These are phyloP conservation scores for Mycalesis mineus DNA, from an alignment of 2,888 invertebrate species.

Conservation along the genomic window DNA sequence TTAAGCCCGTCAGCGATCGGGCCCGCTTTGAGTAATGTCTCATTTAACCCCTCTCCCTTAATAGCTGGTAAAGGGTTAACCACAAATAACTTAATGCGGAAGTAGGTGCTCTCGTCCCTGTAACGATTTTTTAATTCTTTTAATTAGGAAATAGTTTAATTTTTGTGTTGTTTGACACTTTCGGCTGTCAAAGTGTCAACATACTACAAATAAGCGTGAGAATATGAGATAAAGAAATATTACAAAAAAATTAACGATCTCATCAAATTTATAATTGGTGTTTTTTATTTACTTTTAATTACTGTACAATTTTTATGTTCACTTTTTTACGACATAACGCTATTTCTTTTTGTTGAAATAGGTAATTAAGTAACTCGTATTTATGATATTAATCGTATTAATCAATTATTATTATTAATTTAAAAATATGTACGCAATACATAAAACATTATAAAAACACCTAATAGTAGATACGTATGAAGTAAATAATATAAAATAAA, in stretches of 20 bases:
- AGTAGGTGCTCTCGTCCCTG: constrained; percentile 57
- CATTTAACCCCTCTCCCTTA: constrained; percentile 75
- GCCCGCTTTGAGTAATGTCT: constrained; percentile 73
- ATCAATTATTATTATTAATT: too few relatives aligned
- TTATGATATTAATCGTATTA: too few relatives aligned
- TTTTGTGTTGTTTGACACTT: constrained; percentile 54
- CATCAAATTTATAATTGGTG: background rate
- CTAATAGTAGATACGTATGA: too few relatives aligned
- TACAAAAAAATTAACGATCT: constrained; percentile 8
- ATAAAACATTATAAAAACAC: too few relatives aligned
- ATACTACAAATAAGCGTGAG: constrained; percentile 66
- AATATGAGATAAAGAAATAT: constrained; percentile 30
- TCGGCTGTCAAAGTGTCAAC: constrained; percentile 49
- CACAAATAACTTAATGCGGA: constrained; percentile 74
- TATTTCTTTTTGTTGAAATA: too few relatives aligned
- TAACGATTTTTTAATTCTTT: constrained; percentile 69
- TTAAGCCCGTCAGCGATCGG: constrained; percentile 67
- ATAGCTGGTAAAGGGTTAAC: constrained; percentile 74
- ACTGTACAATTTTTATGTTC: too few relatives aligned
- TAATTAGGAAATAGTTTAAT: constrained; percentile 77
- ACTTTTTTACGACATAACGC: too few relatives aligned
- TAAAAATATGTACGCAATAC: too few relatives aligned
- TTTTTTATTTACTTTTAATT: background rate
- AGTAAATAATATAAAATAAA: constrained; percentile 10
- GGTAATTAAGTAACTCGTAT: too few relatives aligned